A percentile compares a stretch with the other conserved stretches of the same genome.
Evolutionary conservation across 35 echinoderm and acorn worm genomes (phyloP).

Genomic region (Heliocidaris tuberculata): DNA sequence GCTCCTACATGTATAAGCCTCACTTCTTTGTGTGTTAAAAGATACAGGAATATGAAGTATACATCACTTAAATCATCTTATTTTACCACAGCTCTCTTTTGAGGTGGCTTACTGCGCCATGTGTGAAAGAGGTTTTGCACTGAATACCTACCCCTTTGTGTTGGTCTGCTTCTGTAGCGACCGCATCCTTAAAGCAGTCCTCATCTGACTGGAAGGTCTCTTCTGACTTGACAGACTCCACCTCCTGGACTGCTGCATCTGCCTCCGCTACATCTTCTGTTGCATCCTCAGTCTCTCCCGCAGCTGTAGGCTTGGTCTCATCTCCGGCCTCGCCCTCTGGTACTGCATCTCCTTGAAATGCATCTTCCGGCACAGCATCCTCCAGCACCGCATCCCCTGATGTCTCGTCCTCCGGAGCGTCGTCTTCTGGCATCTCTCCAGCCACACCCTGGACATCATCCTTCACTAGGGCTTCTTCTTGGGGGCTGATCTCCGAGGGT

Average conservation of each 20-base stretch:
- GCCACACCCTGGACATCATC: background rate
- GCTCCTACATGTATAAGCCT: no score
- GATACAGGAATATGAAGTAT: no score
- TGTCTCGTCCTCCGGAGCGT: background rate
- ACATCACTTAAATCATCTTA: no score
- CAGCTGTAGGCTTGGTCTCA: background rate
- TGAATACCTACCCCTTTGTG: background rate
- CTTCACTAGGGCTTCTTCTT: background rate
- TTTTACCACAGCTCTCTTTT: background rate
- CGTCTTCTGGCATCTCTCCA: constrained; percentile 4
- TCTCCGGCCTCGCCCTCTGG: background rate
- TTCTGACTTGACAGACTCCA: background rate
- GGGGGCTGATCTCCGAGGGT: background rate
- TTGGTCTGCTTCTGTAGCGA: constrained; percentile 45
- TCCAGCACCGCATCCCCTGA: background rate
- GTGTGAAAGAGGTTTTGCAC: background rate
- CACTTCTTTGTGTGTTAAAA: no score
- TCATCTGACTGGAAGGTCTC: no score
- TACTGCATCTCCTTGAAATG: no score
- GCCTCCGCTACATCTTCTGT: constrained; percentile 17
- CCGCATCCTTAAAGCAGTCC: constrained; percentile 43
- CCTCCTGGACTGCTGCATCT: constrained; percentile 16
- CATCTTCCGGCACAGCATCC: no score
- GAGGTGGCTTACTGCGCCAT: background rate
- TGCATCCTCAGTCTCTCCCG: background rate